Evolutionary conservation across 1,140 invertebrate genomes (phyloP), one percentile per base, ranked within the genome.

Genomic region (Babylonia areolata): DNA sequence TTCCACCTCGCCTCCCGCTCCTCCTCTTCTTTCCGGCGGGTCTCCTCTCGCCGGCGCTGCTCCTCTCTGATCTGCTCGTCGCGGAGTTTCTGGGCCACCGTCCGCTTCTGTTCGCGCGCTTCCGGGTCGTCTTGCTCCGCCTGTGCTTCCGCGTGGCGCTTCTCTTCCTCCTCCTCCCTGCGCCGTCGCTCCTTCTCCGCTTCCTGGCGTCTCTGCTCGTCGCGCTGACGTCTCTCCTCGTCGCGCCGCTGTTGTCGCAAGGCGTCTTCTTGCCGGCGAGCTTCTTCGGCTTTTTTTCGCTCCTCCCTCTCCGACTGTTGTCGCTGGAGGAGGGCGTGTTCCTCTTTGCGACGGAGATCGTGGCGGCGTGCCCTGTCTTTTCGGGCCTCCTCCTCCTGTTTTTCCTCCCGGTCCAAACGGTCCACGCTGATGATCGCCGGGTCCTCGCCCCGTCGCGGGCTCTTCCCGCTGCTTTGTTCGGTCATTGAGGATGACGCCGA

Each of bases 91-190:
- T 84, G 82, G 23, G 82, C 39, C 20, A 12, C 40, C 37, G 28
- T 15, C 23, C 82, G 11, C 64, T 69, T 69, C 28, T 46, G 17
- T 1, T 84, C 82, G 39, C n/a, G 20, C 54, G 35, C 37, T 64
- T 84, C 37, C 3, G 58, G 64, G 82, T 80, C 78, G 28, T 54
- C n/a, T n/a, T n/a, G n/a, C 37, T 80, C 78, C 6, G 39, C 33
- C 37, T 80, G 33, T 3, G 51, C 77, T n/a, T 71, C 73, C 12
- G 23, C 15, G 46, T 40, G 17, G 33, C 84, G 40, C 37, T 58
- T 35, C 40, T 85, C 78, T 75, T 87, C 86, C 37, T 85, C 87
- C 78, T 87, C 83, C 78, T 85, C 54, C 31, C 73, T 35, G 39
- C 35, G 20, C 78, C 42, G 39, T 75, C 51, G 39, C 78, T 85